phyloP scores from a whole-genome alignment of 2,113 vertebrate species.

The Tupaia chinensis region DNA sequence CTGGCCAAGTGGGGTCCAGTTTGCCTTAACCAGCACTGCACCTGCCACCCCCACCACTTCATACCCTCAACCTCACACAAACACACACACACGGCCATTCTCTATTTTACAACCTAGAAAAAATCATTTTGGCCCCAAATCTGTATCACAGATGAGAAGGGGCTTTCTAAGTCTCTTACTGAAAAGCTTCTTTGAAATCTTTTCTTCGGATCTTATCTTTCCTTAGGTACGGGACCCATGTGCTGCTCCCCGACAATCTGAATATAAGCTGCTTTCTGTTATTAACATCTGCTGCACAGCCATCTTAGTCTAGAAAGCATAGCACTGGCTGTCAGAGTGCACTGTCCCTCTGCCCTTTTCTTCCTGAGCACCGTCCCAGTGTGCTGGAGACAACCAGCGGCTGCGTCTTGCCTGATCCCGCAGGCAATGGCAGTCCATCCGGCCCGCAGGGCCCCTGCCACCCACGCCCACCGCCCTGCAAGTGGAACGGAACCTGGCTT shows the following conservation, averaged over 20 bases:
- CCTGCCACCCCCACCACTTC: too few relatives aligned
- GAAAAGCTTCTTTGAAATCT: conserved; percentile 48
- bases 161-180: conserved; percentile 35
- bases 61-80: neutral
- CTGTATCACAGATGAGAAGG: neutral
- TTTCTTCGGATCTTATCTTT: conserved; percentile 51
- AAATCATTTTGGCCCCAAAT: neutral
- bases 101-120: conserved; percentile 47
- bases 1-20: too few relatives aligned
- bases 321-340: conserved; percentile 28
- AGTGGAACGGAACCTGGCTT: conserved; percentile 36
- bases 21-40: too few relatives aligned
- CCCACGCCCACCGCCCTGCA: neutral
- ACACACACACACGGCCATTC: neutral
- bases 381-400: neutral
- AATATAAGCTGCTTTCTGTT: conserved; percentile 71
- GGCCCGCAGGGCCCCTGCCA: conserved; percentile 35
- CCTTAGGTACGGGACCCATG: conserved; percentile 54
- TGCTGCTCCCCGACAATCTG: conserved; percentile 47
- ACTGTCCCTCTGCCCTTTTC: conserved; percentile 21
- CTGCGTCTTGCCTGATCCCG: neutral
- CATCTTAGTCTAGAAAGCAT: neutral
- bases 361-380: neutral
- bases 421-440: neutral
- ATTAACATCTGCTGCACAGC: conserved; percentile 72